Evolutionary conservation across 2,888 invertebrate species (phyloP).

Genomic region (Lasioglossum calceatum): DNA sequence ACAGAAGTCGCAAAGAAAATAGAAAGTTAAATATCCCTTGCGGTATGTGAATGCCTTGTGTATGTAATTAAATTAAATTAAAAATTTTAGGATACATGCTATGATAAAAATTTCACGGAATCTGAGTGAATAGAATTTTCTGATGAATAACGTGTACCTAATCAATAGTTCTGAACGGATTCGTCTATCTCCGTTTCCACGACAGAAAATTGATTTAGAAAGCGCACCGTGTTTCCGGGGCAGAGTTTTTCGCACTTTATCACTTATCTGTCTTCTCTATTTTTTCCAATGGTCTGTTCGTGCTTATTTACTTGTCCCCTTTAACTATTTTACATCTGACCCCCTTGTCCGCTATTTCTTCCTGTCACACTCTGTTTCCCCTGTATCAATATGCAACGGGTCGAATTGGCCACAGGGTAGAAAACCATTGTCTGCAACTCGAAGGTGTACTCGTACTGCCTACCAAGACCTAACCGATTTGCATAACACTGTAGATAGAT

Average conservation of each 20-base stretch:
- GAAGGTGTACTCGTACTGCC: slow-evolving; percentile 14
- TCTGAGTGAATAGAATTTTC: background rate
- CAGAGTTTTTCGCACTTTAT: background rate
- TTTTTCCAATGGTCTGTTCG: background rate
- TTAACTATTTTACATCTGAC: slow-evolving; percentile 19
- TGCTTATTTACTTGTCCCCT: slow-evolving; percentile 20
- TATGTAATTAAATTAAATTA: background rate
- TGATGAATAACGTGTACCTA: too few species aligned
- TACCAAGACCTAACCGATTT: slow-evolving; percentile 19
- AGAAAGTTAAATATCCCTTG: background rate
- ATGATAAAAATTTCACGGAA: background rate
- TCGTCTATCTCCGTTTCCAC: background rate
- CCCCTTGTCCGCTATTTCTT: slow-evolving; percentile 29
- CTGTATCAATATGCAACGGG: slow-evolving; percentile 18
- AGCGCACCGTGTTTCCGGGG: background rate
- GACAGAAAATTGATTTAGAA: slow-evolving; percentile 6
- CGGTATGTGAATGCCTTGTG: too few species aligned
- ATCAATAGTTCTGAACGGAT: background rate
- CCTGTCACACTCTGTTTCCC: slow-evolving; percentile 41
- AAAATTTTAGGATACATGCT: background rate
- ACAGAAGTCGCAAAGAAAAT: background rate
- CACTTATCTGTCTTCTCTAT: background rate
- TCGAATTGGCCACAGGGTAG: slow-evolving; percentile 31
- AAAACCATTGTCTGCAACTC: slow-evolving; percentile 21
- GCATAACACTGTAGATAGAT: slow-evolving; percentile 22